These are phyloP conservation scores for Drosophila putrida DNA, from an alignment of 2,888 invertebrate species.

Conservation along the genomic window DNA sequence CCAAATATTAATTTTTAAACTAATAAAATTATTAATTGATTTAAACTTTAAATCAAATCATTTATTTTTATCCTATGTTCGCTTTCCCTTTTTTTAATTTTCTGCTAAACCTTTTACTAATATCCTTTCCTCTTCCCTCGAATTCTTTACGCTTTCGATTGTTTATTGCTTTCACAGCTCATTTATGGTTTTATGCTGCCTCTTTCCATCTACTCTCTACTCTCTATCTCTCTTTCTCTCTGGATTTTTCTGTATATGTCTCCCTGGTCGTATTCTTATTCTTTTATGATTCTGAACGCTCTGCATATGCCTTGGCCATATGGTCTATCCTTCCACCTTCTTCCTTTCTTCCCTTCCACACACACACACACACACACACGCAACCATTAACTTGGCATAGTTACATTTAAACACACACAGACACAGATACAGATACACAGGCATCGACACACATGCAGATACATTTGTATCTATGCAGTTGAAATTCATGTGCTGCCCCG, in stretches of 20 bases:
- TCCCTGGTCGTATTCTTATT: background rate
- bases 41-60: too few relatives aligned
- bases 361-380: slow-evolving; percentile 17
- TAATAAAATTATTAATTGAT: too few relatives aligned
- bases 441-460: slow-evolving; percentile 29
- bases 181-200: slow-evolving; percentile 28
- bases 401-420: slow-evolving; percentile 13
- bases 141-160: background rate
- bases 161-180: slow-evolving; percentile 29
- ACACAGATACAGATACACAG: slow-evolving; percentile 21
- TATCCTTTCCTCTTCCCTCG: background rate
- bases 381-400: slow-evolving; percentile 11
- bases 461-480: slow-evolving; percentile 42
- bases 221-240: background rate
- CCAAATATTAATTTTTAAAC: too few relatives aligned
- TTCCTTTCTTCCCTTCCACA: slow-evolving; percentile 29
- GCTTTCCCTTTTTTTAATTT: background rate
- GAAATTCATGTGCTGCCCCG: slow-evolving; percentile 38
- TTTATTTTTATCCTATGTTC: background rate
- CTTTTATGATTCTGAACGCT: slow-evolving; percentile 16
- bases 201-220: background rate
- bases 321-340: slow-evolving; percentile 42
- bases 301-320: slow-evolving; percentile 48
- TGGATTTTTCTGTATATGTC: background rate
- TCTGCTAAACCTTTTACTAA: background rate